phyloP scores from a whole-genome alignment of 2,888 invertebrate genomes.

The Coremacera marginata region DNA sequence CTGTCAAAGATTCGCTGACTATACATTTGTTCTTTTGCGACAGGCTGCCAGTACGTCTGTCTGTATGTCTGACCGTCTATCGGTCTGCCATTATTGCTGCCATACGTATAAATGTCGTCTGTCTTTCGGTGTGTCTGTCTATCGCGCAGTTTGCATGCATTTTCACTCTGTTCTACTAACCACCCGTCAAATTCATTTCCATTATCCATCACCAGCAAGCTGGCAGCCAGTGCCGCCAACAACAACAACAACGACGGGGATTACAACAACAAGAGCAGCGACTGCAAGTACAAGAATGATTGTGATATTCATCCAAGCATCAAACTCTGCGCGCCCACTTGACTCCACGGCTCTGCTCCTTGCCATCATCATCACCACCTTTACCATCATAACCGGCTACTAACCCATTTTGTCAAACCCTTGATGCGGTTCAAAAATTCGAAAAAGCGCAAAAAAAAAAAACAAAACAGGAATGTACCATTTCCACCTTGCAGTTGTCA shows the following conservation, averaged over 20 bases:
- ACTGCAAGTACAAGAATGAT: conserved; percentile 6
- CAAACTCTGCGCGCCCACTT: not conserved
- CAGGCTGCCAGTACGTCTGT: not conserved
- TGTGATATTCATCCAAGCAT: conserved; percentile 21
- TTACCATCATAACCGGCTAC: not conserved
- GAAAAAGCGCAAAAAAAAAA: not conserved
- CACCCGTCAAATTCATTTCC: conserved; percentile 21
- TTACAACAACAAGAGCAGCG: not conserved
- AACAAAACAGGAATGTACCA: not conserved
- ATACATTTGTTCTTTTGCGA: not conserved
- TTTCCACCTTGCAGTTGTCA: not conserved
- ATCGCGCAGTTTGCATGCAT: not conserved
- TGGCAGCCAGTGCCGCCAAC: not conserved
- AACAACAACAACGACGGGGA: not conserved
- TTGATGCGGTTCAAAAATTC: not conserved
- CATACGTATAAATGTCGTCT: not conserved
- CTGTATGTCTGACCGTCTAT: conserved; percentile 6
- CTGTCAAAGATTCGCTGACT: conserved; percentile 8
- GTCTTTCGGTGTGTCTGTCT: not conserved
- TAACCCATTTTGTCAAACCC: conserved; percentile 23
- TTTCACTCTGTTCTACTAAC: conserved; percentile 26
- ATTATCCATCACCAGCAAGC: conserved; percentile 17
- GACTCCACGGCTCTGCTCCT: not conserved
- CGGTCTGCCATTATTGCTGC: not conserved
- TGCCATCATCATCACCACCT: not conserved